Conservation (phyloP, 2,797 vertebrate species). For the Bothrops alternatus region DNA sequence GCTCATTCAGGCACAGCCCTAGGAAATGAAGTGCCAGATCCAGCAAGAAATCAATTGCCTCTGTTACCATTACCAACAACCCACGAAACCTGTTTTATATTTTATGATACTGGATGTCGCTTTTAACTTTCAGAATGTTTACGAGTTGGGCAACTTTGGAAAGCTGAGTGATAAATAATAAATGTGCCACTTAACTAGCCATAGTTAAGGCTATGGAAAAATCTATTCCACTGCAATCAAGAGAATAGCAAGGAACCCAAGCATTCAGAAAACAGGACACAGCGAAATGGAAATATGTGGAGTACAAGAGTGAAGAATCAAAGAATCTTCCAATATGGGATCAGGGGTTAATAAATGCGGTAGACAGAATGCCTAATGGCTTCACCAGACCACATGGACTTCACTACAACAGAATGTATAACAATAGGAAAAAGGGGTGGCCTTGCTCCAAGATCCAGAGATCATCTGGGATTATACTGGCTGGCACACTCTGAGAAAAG, state of each 20-base stretch:
- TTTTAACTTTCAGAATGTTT: not conserved
- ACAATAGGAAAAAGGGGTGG: not conserved
- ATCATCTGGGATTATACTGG: not conserved
- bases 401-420: not conserved
- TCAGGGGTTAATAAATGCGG: not conserved
- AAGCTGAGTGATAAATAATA: not conserved
- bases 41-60: not conserved
- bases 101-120: not conserved
- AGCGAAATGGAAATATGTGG: not conserved
- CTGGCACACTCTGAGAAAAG: not conserved
- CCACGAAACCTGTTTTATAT: not conserved
- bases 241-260: not conserved
- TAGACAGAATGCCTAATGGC: too few relatives aligned
- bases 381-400: not conserved
- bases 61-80: not conserved
- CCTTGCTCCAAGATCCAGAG: not conserved
- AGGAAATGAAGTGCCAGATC: not conserved
- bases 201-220: not conserved
- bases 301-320: not conserved
- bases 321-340: not conserved
- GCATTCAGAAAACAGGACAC: not conserved
- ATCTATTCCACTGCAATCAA: not conserved
- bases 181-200: not conserved
- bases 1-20: not conserved
- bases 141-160: not conserved